Base-by-base conservation (phyloP, 2,888 invertebrate species). In the Chromoteleia sp. region DNA sequence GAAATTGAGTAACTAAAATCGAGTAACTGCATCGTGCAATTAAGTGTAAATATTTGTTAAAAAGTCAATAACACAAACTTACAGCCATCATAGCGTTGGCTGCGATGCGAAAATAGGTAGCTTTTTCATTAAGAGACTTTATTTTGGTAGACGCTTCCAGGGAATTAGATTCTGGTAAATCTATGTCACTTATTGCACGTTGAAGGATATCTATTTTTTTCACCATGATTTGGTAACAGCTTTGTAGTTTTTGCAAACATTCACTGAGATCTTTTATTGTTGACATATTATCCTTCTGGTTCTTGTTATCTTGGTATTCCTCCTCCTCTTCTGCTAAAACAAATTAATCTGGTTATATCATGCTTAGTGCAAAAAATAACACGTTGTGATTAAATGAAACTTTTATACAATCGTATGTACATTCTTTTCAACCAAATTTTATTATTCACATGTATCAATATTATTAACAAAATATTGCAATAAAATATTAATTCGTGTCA, bases 41-140 rank as follows among this genome's bases (percentile, higher is more conserved):
- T n/a, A n/a, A n/a, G 3, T 25, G 25, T 25, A 25, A 5, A 25
- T 4, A 25, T 25, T 25, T 2, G 25, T 5, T 17, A 8, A 17
- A 43, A 45, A 48, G 12, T 63, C 12, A 33, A 54, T 67, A 25
- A 59, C 4, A 36, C 15, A n/a, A 59, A 74, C 79, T 94, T 92
- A 96, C 98, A 93, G 97, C 98, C 89, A 99, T 97, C 98, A 99
- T 98, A 65, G 98, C 98, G 92, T 96, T 98, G 83, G 98, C 97
- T 15, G 98, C 97, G 91, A 98, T 98, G 87, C 98, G 94, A 92
- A 99, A 98, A n/a, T 98, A 94, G 10, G 98, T 98, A 2, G 98
- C 98, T 80, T 98, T 93, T 92, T 99, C 99, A 77, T 96, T 97
- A 74, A 98, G 96, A 86, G 97, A 95, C 92, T 98, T 98, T 67